Evolutionary conservation across 1,140 invertebrate genomes (phyloP), one percentile per base, ranked within the genome.

Genomic region (Neodiprion virginianus): DNA sequence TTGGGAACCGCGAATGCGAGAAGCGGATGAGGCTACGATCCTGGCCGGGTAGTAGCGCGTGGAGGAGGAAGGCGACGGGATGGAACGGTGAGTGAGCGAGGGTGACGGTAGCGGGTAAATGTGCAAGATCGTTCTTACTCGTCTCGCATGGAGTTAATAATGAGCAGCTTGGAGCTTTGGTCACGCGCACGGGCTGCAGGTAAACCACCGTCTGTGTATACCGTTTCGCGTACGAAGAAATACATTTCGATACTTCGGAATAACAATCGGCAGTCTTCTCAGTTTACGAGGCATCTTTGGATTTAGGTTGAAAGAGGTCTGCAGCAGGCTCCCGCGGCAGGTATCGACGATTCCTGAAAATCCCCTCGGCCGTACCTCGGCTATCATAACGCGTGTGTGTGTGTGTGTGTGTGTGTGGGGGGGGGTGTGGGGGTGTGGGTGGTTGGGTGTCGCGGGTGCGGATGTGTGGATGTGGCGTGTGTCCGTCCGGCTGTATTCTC

Each of bases 161-260:
- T 79, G 53, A 61, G 28, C 28, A 40, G 53, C 53, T 61, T 61
- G 53, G 53, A 61, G 79, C 78, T 73, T 82, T 82, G 81, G 83
- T 84, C 83, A 84, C 81, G 83, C 83, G 81, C 79, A 82, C 79
- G 74, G 77, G 73, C 72, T 40, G 28, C 28, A 14, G 53, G 53
- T 61, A 61, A 61, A 14, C 53, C 75, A 69, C 72, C 71, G 72
- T 69, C 67, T 47, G 67, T 69, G 40, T 23, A 21, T 69, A 47
- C 67, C 67, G 67, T 72, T 73, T 65, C 48, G 65, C 40, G 40
- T 71, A 70, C 69, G 61, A 17, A 61, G 53, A 61, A 61, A 61
- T 61, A 61, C n/a, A 61, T 61, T 61, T 12, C 53, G 53, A 61
- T 61, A 61, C n/a, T 61, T 61, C 8, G 53, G 53, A 61, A 61